A percentile compares a stretch with the other conserved stretches of the same genome.
phyloP scores from a whole-genome alignment of 2,888 invertebrate species.

The Ichneumoninae sp. region DNA sequence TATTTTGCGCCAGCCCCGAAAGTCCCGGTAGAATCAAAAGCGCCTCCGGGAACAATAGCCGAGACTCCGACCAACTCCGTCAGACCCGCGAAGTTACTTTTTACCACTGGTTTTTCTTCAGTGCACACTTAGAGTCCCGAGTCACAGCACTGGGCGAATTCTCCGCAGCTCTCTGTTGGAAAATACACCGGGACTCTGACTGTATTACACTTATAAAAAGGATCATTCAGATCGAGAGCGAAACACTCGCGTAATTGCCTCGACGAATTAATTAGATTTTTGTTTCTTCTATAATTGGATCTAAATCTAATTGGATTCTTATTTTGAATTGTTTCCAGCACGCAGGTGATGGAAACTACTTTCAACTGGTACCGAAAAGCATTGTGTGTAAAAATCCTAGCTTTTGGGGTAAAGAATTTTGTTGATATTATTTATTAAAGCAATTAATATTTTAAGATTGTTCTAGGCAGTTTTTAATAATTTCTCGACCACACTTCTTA shows the following conservation, averaged over 20 bases:
- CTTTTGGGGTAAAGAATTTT: no score
- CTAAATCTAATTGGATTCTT: neutral
- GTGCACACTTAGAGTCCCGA: neutral
- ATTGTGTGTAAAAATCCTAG: no score
- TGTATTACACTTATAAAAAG: neutral
- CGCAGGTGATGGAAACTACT: neutral
- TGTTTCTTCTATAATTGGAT: neutral
- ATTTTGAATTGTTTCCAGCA: neutral
- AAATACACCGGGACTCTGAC: neutral
- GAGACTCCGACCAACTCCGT: slow-evolving; percentile 34
- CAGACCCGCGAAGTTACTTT: slow-evolving; percentile 22
- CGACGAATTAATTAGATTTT: neutral
- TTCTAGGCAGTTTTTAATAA: no score
- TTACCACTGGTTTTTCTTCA: slow-evolving; percentile 22
- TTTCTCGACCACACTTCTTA: no score
- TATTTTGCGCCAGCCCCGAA: slow-evolving; percentile 25
- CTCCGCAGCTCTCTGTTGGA: neutral
- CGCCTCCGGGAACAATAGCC: slow-evolving; percentile 71
- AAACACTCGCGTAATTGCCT: slow-evolving; percentile 11
- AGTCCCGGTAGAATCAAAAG: slow-evolving; percentile 68
- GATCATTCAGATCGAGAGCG: neutral
- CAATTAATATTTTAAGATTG: no score
- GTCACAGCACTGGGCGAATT: slow-evolving; percentile 7
- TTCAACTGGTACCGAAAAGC: neutral
- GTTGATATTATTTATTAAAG: no score